Evolutionary conservation across 2,113 vertebrate genomes (phyloP), one percentile per base, ranked within the genome.

Genomic region (Morone saxatilis): DNA sequence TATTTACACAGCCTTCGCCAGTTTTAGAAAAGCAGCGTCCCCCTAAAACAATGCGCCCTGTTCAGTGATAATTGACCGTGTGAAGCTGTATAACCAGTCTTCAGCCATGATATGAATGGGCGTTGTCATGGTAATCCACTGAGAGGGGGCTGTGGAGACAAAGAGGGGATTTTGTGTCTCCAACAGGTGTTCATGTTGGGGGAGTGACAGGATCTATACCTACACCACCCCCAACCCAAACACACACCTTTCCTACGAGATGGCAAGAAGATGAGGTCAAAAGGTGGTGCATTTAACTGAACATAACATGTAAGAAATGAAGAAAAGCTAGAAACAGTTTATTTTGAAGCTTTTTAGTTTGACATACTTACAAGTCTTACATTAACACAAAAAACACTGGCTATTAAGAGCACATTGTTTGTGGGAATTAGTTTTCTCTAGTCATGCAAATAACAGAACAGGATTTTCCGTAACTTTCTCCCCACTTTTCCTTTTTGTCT

Each of bases 81-180:
- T 85, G 90, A 85, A 84, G 88, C 89, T 86, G 89, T 88, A 91
- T 90, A 93, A 92, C 94, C 88, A 92, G 84, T 67, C 88, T 62
- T 76, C 67, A 69, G 83, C 83, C 88, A 88, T 87, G 73, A 88
- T 92, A 90, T 89, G 89, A 94, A 94, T 92, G 81, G 84, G n/a
- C 11, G 92, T 94, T 93, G 90, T 89, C 91, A 93, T 94, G 93
- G 93, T 92, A 88, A 94, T 90, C 70, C 84, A 65, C 80, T 70
- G 71, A 89, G 90, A 89, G 88, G 88, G 90, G 79, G 50, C 82
- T 65, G 76, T n/a, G 47, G 78, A 87, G 89, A 94, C 92, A 94
- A 93, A 91, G 92, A 90, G 86, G 87, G 91, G 89, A 93, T 94
- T 94, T 92, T 89, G 90, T 93, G 88, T 94, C 93, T 91, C 91